Base-by-base conservation (phyloP, 2,888 invertebrate species). In the Flexamia atlantica region DNA sequence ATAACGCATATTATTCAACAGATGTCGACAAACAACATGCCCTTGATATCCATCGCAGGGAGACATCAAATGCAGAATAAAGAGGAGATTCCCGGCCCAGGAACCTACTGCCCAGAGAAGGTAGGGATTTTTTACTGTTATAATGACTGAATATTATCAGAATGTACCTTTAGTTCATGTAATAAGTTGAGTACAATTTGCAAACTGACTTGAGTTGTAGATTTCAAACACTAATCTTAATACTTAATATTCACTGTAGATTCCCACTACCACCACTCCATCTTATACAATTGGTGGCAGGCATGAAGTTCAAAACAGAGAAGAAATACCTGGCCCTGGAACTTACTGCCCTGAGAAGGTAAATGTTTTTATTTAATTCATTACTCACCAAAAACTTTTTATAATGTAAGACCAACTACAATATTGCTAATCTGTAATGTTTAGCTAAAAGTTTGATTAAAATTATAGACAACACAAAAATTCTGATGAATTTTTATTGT, bases 271-370 rank as follows among this genome's bases (percentile, higher is more conserved):
- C 53, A 87, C 84, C 79, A 85, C 96, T 32, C 98, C 98, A 0
- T 94, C 96, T 86, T 98, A 97, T 90, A 96, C 97, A 76, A 96
- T 99, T 89, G 95, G 97, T 80, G 94, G 95, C 72, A 93, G 97
- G 85, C 95, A 94, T 88, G 94, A 94, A 88, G 90, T 95, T 86
- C 96, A 97, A 0, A 93, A 93, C 10, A 57, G 70, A 14, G 94
- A 95, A 86, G 92, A 93, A 89, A 96, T 95, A 89, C 97, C 97
- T 30, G 98, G 98, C 87, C 98, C 98, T 84, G 98, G 98, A 88
- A 96, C 97, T 86, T 97, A 98, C 90, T 96, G 95, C 86, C 98
- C 98, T 28, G 98, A 98, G 93, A 97, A 97, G 94, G 98, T 98
- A 91, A 68, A 60, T 60, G 23, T 23, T 57, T 57, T 7, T 57